A percentile compares a stretch with the other conserved stretches of the same genome.
These are phyloP conservation scores for Allophyes oxyacanthae DNA, from an alignment of 2,888 invertebrate species.

Conservation along the genomic window DNA sequence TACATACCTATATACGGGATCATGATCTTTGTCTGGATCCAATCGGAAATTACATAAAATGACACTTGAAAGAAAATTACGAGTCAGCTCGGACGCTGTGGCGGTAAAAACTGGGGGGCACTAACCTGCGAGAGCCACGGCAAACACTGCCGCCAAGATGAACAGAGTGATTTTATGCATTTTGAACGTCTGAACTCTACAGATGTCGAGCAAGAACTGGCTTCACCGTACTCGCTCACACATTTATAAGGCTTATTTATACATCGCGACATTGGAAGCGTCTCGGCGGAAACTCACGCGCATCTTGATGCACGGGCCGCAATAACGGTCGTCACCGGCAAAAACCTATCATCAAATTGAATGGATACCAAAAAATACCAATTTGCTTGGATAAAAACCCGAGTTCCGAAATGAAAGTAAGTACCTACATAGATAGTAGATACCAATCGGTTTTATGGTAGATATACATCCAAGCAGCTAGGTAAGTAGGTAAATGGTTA, in stretches of 20 bases:
- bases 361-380: constrained; percentile 59
- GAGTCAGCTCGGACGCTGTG: constrained; percentile 58
- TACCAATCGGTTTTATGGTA: constrained; percentile 20
- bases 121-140: constrained; percentile 85
- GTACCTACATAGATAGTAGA: constrained; percentile 6
- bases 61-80: constrained; percentile 63
- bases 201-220: constrained; percentile 76
- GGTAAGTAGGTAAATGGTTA: too few species aligned
- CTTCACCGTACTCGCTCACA: constrained; percentile 65
- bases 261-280: constrained; percentile 60
- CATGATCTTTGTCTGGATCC: constrained; percentile 44
- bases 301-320: constrained; percentile 66
- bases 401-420: constrained; percentile 42
- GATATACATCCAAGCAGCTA: background rate
- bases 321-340: constrained; percentile 76
- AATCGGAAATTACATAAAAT: constrained; percentile 69
- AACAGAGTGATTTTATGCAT: constrained; percentile 78
- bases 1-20: constrained; percentile 27
- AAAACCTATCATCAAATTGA: constrained; percentile 71
- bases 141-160: constrained; percentile 75
- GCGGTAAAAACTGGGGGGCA: constrained; percentile 81
- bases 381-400: constrained; percentile 47
- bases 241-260: constrained; percentile 76
- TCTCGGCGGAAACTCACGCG: constrained; percentile 66
- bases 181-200: constrained; percentile 68